phyloP scores from a whole-genome alignment of 35 echinoderm and acorn worm genomes.

The Patiria miniata region DNA sequence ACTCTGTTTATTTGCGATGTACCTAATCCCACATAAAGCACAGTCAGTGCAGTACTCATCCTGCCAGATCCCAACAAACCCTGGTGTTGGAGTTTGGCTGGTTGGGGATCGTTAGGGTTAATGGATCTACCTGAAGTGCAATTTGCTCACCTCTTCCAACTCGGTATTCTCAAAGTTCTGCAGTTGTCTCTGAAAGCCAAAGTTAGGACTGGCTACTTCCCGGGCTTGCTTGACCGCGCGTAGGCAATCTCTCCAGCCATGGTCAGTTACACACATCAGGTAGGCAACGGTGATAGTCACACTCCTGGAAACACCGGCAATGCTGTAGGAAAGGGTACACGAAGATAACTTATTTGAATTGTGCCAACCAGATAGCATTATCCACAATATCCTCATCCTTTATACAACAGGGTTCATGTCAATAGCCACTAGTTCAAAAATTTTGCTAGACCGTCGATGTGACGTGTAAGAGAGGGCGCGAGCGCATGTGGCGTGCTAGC shows the following conservation, averaged over 20 bases:
- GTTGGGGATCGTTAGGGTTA: no score
- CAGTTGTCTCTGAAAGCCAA: constrained; percentile 95
- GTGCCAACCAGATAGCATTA: not conserved
- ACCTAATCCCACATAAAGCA: no score
- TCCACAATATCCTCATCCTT: no score
- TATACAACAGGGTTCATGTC: not conserved
- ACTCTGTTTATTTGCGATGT: no score
- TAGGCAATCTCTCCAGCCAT: constrained; percentile 84
- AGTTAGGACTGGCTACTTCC: constrained; percentile 92
- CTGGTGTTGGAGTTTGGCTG: no score
- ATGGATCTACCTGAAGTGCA: not conserved
- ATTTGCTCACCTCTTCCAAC: constrained; percentile 50
- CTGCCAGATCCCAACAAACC: no score
- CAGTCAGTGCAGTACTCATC: no score
- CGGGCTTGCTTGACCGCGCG: constrained; percentile 60
- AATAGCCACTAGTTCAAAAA: no score
- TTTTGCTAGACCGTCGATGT: no score
- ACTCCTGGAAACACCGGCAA: constrained; percentile 91
- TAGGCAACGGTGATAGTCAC: constrained; percentile 90
- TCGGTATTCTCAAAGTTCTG: constrained; percentile 87
- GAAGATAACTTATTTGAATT: not conserved
- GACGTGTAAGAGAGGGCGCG: no score
- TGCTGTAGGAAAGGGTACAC: constrained; percentile 41
- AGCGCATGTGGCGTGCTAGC: no score
- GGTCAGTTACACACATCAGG: constrained; percentile 86